Conservation (phyloP, 2,888 invertebrate species). For the Nyleta sp. region DNA sequence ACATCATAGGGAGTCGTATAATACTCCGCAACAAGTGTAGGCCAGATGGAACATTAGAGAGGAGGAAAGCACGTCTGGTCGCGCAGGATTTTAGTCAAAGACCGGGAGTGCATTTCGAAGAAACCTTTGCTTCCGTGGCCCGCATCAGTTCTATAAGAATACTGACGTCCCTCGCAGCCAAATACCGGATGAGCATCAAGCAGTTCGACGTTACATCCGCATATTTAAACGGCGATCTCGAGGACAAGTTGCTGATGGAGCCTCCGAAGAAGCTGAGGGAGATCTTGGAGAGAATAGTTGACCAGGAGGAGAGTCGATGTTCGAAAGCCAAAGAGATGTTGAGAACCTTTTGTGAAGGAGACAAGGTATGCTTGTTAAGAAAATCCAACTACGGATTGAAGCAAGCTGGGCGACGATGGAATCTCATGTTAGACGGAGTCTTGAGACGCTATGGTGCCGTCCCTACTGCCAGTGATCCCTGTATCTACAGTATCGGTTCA, state of each 20-base stretch:
- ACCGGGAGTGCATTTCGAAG: neutral
- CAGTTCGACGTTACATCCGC: slow-evolving; percentile 1
- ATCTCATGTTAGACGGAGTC: slow-evolving; percentile 8
- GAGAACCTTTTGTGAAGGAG: neutral
- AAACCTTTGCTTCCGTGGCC: slow-evolving; percentile 3
- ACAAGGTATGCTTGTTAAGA: slow-evolving; percentile 24
- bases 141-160: slow-evolving; percentile 5
- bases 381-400: slow-evolving; percentile 34
- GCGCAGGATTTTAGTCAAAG: slow-evolving; percentile 6
- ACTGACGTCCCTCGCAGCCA: neutral
- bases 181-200: neutral
- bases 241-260: slow-evolving; percentile 10
- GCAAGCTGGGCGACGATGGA: slow-evolving; percentile 31
- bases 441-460: neutral
- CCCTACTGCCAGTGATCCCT: slow-evolving; percentile 1
- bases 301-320: neutral
- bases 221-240: slow-evolving; percentile 14
- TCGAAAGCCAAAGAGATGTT: slow-evolving; percentile 44
- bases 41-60: neutral
- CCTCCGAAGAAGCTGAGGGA: neutral
- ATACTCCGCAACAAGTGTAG: neutral
- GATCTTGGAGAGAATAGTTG: slow-evolving; percentile 16
- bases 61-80: slow-evolving; percentile 4
- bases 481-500: slow-evolving; percentile 15
- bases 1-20: neutral